Evolutionary conservation across 1,140 invertebrate genomes (phyloP).

Genomic region (Asbolus verrucosus): DNA sequence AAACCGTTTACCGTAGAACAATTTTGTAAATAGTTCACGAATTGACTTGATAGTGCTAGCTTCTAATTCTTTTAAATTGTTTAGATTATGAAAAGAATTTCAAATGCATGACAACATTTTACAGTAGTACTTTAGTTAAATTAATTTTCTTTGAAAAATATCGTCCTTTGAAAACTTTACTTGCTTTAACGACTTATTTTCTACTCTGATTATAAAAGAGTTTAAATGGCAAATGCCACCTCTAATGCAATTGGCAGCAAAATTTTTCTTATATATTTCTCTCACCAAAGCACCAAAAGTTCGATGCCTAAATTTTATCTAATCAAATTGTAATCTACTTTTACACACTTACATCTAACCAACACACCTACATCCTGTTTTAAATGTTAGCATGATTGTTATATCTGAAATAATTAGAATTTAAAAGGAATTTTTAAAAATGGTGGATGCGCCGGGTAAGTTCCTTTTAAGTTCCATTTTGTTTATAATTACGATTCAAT

Average conservation of each 20-base stretch:
- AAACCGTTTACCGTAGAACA: conserved; percentile 16
- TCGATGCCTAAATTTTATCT: conserved; percentile 14
- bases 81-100: conserved; percentile 17
- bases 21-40: conserved; percentile 34
- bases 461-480: not conserved
- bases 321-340: conserved; percentile 12
- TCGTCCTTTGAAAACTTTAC: conserved; percentile 11
- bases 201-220: not conserved
- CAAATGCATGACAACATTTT: conserved; percentile 31
- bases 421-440: no score
- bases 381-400: conserved; percentile 27
- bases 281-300: conserved; percentile 24
- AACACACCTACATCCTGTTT: conserved; percentile 1
- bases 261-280: conserved; percentile 28
- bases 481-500: not conserved
- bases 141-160: conserved; percentile 6
- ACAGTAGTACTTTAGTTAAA: conserved; percentile 29
- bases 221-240: not conserved
- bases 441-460: no score
- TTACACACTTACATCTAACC: conserved; percentile 19
- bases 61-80: conserved; percentile 28
- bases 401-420: not conserved
- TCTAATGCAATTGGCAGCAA: conserved; percentile 29
- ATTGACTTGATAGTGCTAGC: conserved; percentile 16
- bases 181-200: conserved; percentile 33